These are phyloP conservation scores for Apteryx owenii DNA, from an alignment of 2,113 vertebrate species.

Conservation along the genomic window DNA sequence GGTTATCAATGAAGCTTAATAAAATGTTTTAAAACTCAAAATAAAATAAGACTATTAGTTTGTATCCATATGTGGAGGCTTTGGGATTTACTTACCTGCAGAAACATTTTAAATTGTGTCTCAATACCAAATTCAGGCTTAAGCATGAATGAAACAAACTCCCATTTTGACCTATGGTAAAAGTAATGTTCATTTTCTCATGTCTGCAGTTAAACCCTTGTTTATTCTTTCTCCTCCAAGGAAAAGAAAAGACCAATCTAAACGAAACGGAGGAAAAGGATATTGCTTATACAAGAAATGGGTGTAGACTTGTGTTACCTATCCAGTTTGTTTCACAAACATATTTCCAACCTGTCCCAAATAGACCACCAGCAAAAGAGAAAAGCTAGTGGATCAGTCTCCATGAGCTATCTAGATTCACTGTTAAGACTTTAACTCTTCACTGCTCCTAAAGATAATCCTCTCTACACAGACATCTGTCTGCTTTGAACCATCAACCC, in stretches of 20 bases:
- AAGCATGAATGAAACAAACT: background rate
- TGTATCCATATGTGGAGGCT: rapidly evolving
- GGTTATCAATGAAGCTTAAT: background rate
- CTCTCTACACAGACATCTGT: background rate
- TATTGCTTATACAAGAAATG: background rate
- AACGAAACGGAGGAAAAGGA: background rate
- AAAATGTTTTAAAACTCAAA: background rate
- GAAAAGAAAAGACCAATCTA: background rate
- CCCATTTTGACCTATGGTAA: background rate
- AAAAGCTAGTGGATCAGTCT: background rate
- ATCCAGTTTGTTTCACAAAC: background rate
- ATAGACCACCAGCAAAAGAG: background rate
- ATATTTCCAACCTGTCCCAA: background rate
- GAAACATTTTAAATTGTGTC: background rate
- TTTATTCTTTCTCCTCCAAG: background rate
- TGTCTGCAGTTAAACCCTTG: background rate
- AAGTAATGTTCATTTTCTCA: background rate
- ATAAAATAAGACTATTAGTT: background rate
- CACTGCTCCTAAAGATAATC: background rate
- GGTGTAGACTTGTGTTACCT: background rate
- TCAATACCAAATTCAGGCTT: background rate
- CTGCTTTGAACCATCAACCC: background rate
- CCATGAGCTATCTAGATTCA: background rate
- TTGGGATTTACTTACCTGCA: constrained; percentile 32
- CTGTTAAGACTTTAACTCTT: background rate